phyloP scores from a whole-genome alignment of 2,797 vertebrate genomes.

The Pampus argenteus region DNA sequence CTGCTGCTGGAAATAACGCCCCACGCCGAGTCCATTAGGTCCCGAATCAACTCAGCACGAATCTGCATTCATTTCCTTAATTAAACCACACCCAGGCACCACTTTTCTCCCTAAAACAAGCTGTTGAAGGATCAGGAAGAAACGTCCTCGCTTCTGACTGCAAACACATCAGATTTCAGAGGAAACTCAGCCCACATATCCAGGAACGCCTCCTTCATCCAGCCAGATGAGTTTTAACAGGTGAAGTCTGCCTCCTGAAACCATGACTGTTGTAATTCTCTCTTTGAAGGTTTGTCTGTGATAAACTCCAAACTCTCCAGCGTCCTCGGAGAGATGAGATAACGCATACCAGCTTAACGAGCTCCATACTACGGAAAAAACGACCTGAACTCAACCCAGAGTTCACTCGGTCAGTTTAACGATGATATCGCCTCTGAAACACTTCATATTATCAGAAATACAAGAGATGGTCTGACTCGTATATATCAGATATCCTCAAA shows the following conservation, averaged over 20 bases:
- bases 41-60: constrained; percentile 40
- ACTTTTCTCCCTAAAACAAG: background rate
- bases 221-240: background rate
- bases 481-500: constrained; percentile 12
- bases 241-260: constrained; percentile 1
- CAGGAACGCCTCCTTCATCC: background rate
- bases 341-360: constrained; percentile 64
- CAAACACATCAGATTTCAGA: constrained; percentile 18
- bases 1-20: constrained; percentile 47
- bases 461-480: too few relatives aligned
- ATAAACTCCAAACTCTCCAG: constrained; percentile 17
- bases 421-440: too few relatives aligned
- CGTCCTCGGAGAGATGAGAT: constrained; percentile 63
- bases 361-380: constrained; percentile 40
- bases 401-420: constrained; percentile 36
- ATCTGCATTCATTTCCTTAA: constrained; percentile 65
- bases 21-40: constrained; percentile 48
- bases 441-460: too few relatives aligned
- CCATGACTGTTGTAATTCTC: background rate
- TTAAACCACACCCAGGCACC: constrained; percentile 46
- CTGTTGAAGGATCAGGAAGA: constrained; percentile 49
- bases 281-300: constrained; percentile 3
- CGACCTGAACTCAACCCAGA: too few relatives aligned
- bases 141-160: background rate
- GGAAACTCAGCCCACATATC: constrained; percentile 19